Base-by-base conservation (phyloP, 2,797 vertebrate species). In the Hemitrygon akajei region DNA sequence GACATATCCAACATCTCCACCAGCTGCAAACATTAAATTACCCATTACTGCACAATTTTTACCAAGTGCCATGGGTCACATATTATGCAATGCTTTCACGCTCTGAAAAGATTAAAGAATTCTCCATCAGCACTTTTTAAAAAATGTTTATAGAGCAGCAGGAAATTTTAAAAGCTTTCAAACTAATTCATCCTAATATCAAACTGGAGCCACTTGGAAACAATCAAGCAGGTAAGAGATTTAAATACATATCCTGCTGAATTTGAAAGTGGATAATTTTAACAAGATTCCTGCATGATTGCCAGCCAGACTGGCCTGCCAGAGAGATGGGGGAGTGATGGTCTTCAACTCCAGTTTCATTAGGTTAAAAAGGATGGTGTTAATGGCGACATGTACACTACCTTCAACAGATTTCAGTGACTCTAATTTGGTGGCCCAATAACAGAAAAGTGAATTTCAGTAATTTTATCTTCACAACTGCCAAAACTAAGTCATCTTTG, bases 1-100 rank as follows among this genome's bases (percentile, higher is more conserved):
- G 99, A 99, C 96, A 98, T 98, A 95, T 99, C 99, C 95, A 99
- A 95, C 98, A 99, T 98, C 94, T 98, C 98, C 40, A 99, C 97
- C 95, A 99, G 95, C 99, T 99, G 66, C 5, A 95, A 75, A 69
- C 11, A 91, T 69, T 40, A 40, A 93, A 93, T 75, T 37, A 84
- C 60, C 63, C n/a, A 34, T 82, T 79, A 82, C 18, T 47, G 7
- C 14, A 66, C 63, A 63, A 84, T 47, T 18, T 63, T 30, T 25
- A 93, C 10, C 34, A 47, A 9, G 91, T 76, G 91, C 22, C 27
- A 1, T 93, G 14, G 25, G 25, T 56, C 25, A 73, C 1, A 18
- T 63, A 69, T n/a, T 22, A 25, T 40, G 3, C 37, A n/a, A 91
- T 40, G 10, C 63, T 22, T 69, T 69, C 9, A 91, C 37, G 10